Evolutionary conservation across 2,797 vertebrate species (phyloP), one percentile per base, ranked within the genome.

Genomic region (Hoplostethus mediterraneus): DNA sequence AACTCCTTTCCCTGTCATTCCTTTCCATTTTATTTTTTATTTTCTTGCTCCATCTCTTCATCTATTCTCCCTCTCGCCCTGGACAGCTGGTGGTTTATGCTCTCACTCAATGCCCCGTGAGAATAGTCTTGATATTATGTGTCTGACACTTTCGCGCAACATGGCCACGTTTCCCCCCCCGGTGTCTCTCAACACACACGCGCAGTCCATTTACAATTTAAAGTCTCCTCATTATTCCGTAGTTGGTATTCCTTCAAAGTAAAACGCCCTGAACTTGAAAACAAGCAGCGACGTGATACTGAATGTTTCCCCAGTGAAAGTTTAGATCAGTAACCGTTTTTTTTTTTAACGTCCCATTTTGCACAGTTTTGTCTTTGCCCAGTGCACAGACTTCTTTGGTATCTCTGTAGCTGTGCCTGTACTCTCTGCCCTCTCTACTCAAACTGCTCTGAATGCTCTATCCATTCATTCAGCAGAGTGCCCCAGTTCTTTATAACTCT

Each of bases 71-170:
- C 12, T 12, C 28, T 77, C 0, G 0, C 45, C 33, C 25, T 6
- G 38, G 64, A 77, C 71, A 83, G 63, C 75, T 59, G 36, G 30
- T 73, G 14, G 25, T 62, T 73, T 71, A 17, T 64, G 64, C 52
- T 77, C 53, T 62, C 44, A 3, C 48, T 72, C 52, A 8, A 12
- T 8, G 57, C 73, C 62, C 57, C 42, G 21, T 0, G 36, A 74
- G 78, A 33, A 68, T 62, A 25, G 14, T 55, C 57, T 53, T 49
- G 60, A 77, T 57, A 56, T 76, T 36, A 51, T 54, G 9, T 28
- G 61, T 76, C 63, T 40, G 9, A 70, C 66, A 64, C 67, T 9
- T 42, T 53, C 65, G 68, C 54, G 64, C 60, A 78, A 57, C 74
- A 72, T 25, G 31, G 52, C 47, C 63, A 5, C 13, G 12, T 58